A percentile compares a stretch with the other conserved stretches of the same genome.
Evolutionary conservation across 2,888 invertebrate genomes (phyloP).

Genomic region (Orchesella flavescens): DNA sequence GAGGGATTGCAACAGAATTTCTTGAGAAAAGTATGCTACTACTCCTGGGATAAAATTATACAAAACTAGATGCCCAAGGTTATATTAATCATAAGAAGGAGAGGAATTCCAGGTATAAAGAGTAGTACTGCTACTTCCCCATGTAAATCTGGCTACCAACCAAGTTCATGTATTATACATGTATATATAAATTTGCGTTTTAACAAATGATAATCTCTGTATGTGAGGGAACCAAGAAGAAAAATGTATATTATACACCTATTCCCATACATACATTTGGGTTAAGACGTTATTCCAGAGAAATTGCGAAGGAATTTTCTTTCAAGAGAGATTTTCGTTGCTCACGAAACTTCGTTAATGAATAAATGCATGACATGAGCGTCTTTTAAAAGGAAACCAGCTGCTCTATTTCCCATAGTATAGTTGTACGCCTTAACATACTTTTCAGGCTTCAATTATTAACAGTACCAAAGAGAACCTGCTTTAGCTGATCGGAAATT

Average conservation of each 20-base stretch:
- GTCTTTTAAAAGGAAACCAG: background rate
- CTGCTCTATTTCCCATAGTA: background rate
- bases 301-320: background rate
- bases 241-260: background rate
- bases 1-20: too few species aligned
- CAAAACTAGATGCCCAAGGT: too few species aligned
- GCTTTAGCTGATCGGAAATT: too few species aligned
- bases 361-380: slow-evolving; percentile 51
- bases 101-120: background rate
- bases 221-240: background rate
- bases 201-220: background rate
- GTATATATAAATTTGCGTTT: background rate
- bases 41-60: too few species aligned
- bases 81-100: too few species aligned
- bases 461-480: too few species aligned
- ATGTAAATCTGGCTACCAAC: background rate
- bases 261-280: too few species aligned
- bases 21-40: too few species aligned
- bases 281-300: too few species aligned
- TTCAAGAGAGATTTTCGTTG: background rate
- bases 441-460: background rate
- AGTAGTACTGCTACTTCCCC: background rate
- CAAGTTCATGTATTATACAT: background rate
- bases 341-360: slow-evolving; percentile 13
- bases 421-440: background rate